Percentiles rank a stretch among this genome's conserved stretches.
These are phyloP conservation scores for Rotaria socialis DNA, from an alignment of 2,888 invertebrate genomes.

Conservation along the genomic window DNA sequence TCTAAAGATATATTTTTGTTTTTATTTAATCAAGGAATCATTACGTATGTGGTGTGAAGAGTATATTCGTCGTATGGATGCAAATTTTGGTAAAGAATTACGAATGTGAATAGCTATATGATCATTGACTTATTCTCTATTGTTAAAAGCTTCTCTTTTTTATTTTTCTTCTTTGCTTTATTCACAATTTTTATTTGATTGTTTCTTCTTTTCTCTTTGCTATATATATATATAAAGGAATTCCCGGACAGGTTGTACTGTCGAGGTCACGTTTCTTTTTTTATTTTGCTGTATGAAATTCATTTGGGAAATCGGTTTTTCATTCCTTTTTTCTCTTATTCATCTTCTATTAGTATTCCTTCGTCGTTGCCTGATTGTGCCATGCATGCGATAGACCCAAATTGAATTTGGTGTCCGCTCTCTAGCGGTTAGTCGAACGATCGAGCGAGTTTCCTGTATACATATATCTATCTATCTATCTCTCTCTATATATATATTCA, in stretches of 20 bases:
- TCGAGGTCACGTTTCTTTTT: not conserved
- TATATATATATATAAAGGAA: not conserved
- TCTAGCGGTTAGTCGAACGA: not conserved
- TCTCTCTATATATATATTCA: not conserved
- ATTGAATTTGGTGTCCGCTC: not conserved
- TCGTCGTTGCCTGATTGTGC: not conserved
- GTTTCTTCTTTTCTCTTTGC: not conserved
- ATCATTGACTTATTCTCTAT: not conserved
- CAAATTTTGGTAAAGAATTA: slow-evolving; percentile 35
- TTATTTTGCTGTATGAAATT: not conserved
- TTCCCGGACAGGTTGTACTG: slow-evolving; percentile 8
- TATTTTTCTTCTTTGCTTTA: not conserved
- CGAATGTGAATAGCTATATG: not conserved
- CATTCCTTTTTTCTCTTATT: not conserved
- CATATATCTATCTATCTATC: too few species aligned
- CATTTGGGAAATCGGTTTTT: slow-evolving; percentile 4
- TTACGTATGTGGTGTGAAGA: slow-evolving; percentile 41
- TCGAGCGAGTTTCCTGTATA: not conserved
- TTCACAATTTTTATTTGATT: not conserved
- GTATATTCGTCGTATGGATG: slow-evolving; percentile 42
- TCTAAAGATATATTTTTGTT: not conserved
- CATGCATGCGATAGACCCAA: not conserved
- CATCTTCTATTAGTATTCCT: not conserved
- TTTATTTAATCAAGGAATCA: slow-evolving; percentile 30
- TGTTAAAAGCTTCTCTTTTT: not conserved